These are phyloP conservation scores for Crematogaster levior DNA, from an alignment of 2,888 invertebrate genomes.

Conservation along the genomic window DNA sequence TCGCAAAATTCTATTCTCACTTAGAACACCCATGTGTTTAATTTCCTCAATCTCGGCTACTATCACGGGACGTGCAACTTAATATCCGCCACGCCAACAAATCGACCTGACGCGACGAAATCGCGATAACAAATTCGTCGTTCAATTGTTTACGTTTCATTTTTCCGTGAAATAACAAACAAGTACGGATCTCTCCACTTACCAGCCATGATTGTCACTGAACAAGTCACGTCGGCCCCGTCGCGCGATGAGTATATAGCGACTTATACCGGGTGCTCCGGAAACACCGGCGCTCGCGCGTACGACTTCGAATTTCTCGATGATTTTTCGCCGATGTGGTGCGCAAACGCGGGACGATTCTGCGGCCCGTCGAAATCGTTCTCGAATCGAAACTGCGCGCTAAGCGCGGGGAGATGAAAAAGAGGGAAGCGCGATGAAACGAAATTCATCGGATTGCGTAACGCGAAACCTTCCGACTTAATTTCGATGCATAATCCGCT, in stretches of 20 bases:
- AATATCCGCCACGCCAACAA: neutral
- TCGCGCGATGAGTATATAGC: constrained; percentile 47
- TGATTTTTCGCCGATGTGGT: neutral
- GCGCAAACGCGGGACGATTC: neutral
- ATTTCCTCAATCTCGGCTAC: constrained; percentile 13
- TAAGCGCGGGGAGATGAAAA: too few species aligned
- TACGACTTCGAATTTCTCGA: neutral
- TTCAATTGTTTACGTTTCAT: constrained; percentile 7
- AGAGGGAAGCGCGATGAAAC: neutral
- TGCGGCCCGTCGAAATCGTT: neutral
- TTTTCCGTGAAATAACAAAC: constrained; percentile 55
- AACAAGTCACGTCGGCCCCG: constrained; percentile 83
- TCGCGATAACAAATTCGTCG: neutral
- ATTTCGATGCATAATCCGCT: constrained; percentile 17
- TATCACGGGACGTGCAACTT: constrained; percentile 2
- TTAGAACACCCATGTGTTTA: neutral
- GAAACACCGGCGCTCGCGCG: neutral
- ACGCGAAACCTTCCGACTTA: neutral
- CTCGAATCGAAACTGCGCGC: neutral
- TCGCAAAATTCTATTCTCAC: constrained; percentile 13
- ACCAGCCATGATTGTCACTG: constrained; percentile 84
- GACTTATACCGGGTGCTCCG: constrained; percentile 56
- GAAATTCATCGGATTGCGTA: neutral
- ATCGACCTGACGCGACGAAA: neutral
- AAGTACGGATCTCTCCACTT: constrained; percentile 70